Percentiles rank a stretch among this genome's conserved stretches.
Conservation (phyloP, 2,113 vertebrate genomes). For the Oxyura jamaicensis region DNA sequence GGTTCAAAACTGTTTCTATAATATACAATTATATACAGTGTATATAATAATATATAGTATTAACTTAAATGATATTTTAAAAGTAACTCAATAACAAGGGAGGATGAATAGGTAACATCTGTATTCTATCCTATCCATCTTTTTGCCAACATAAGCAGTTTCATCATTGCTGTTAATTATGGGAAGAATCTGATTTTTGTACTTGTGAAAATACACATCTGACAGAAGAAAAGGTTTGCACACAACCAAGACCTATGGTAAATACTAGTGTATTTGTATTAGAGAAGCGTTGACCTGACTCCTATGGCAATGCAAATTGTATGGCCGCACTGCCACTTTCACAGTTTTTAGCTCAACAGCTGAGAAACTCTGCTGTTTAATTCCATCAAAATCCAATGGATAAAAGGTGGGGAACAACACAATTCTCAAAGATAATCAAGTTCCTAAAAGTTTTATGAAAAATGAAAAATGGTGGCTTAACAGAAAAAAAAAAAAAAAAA, state of each 20-base stretch:
- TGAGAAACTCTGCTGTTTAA: background rate
- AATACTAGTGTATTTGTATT: background rate
- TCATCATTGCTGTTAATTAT: background rate
- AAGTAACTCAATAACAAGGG: background rate
- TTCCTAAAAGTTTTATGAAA: background rate
- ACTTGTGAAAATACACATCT: background rate
- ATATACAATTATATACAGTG: too few species aligned
- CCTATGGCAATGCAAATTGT: background rate
- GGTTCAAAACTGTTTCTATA: background rate
- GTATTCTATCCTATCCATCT: background rate
- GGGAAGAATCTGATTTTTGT: background rate
- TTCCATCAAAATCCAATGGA: background rate
- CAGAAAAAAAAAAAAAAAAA: background rate
- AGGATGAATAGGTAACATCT: background rate
- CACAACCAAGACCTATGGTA: background rate
- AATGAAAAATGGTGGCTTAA: background rate
- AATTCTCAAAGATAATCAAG: background rate
- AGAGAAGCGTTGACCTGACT: background rate
- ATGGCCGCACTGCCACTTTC: background rate
- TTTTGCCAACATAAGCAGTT: background rate
- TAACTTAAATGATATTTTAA: background rate
- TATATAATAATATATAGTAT: background rate
- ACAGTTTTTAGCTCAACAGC: background rate
- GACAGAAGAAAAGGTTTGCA: background rate
- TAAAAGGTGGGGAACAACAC: background rate